Base-by-base conservation (phyloP, 1,140 invertebrate species). In the Bilobella aurantiaca region DNA sequence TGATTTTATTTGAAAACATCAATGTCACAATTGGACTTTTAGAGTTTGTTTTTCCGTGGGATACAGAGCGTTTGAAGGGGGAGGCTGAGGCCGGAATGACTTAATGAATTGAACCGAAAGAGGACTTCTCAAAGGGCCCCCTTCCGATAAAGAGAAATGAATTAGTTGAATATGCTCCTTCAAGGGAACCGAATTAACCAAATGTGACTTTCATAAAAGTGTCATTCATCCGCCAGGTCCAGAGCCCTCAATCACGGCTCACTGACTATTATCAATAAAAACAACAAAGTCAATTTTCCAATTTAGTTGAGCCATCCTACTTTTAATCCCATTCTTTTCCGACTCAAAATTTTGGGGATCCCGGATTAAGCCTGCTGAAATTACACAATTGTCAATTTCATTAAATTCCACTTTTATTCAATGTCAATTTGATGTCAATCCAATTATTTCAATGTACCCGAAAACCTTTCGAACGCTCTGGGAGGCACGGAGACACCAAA, bases 241-340 rank as follows among this genome's bases (percentile, higher is more conserved):
- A 12, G 8, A 18, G 53, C 64, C 67, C 60, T 65, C 65, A 69
- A 59, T 60, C 31, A 69, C 65, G 56, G 62, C 63, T 58, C 58
- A 58, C 34, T 67, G 69, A 63, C 56, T 66, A 12, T 53, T 49
- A 42, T 27, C 27, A 53, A 25, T 25, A 63, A 64, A 70, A 68
- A 63, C 64, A 70, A 68, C 60, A 47, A 58, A 21, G 64, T 67
- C 69, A 65, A 70, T 68, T 70, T 70, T 70, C 66, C 69, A 47
- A 62, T 34, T 58, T 18, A 8, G 18, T 42, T 42, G 8, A n/a
- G n/a, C n/a, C n/a, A n/a, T n/a, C n/a, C n/a, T n/a, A n/a, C n/a
- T n/a, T n/a, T n/a, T n/a, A n/a, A n/a, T n/a, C n/a, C n/a, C n/a
- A n/a, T n/a, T n/a, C n/a, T n/a, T n/a, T n/a, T n/a, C n/a, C n/a